Evolutionary conservation across 2,888 invertebrate species (phyloP).

Genomic region (Cistogaster globosa): DNA sequence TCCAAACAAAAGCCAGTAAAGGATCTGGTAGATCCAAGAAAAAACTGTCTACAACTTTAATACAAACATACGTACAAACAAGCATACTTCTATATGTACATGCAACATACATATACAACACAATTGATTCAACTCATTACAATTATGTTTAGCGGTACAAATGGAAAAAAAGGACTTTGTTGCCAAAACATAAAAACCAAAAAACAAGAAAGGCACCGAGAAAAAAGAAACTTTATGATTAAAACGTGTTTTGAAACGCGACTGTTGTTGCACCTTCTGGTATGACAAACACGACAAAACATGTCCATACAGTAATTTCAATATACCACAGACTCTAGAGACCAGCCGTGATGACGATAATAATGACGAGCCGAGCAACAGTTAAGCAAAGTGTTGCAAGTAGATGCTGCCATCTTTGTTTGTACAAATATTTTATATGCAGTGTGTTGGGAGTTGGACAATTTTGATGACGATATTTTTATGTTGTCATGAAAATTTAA

Average conservation of each 20-base stretch:
- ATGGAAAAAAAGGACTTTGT: constrained; percentile 51
- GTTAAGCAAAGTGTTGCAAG: constrained; percentile 40
- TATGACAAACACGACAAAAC: constrained; percentile 70
- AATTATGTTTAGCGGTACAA: constrained; percentile 67
- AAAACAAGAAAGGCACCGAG: neutral
- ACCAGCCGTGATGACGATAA: constrained; percentile 44
- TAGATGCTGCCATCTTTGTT: constrained; percentile 33
- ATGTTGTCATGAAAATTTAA: constrained; percentile 81
- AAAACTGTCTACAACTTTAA: constrained; percentile 52
- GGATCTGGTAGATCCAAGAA: constrained; percentile 11
- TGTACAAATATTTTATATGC: constrained; percentile 1
- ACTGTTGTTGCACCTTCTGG: constrained; percentile 74
- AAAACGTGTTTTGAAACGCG: constrained; percentile 69
- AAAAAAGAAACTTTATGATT: constrained; percentile 58
- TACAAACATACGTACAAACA: constrained; percentile 6
- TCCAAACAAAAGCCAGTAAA: constrained; percentile 5
- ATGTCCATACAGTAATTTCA: constrained; percentile 54
- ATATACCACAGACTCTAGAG: constrained; percentile 58
- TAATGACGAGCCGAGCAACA: constrained; percentile 13
- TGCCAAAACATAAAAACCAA: neutral
- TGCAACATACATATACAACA: constrained; percentile 15
- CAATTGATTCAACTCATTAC: constrained; percentile 70
- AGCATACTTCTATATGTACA: neutral
- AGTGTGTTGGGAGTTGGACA: constrained; percentile 57
- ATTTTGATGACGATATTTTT: constrained; percentile 80